These are phyloP conservation scores for Formicarius rufipectus DNA, from an alignment of 2,113 vertebrate genomes.

Conservation along the genomic window DNA sequence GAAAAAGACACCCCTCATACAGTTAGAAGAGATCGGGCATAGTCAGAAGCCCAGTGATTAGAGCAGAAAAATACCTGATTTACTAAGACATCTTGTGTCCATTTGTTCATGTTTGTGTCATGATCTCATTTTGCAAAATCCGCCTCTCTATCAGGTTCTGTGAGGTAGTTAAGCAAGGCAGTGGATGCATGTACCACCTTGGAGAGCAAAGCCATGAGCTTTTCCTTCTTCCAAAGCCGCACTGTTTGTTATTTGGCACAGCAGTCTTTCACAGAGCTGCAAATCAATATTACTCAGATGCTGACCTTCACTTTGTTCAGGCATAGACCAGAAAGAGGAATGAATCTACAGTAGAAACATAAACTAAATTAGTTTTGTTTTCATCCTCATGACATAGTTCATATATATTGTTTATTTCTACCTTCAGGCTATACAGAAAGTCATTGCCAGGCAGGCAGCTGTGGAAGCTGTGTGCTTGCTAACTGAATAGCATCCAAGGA, in stretches of 20 bases:
- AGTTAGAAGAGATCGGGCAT: neutral
- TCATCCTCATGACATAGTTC: neutral
- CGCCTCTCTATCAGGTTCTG: neutral
- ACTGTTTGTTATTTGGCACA: neutral
- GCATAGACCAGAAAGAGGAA: neutral
- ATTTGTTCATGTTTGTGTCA: neutral
- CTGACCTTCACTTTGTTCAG: neutral
- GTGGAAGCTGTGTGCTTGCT: neutral
- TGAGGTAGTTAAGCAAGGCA: neutral
- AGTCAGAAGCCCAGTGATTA: neutral
- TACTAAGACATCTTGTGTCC: neutral
- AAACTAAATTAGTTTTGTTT: neutral
- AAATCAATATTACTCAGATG: neutral
- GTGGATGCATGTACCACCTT: neutral
- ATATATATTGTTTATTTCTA: neutral
- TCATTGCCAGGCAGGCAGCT: neutral
- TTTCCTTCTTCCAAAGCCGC: neutral
- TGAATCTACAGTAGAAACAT: neutral
- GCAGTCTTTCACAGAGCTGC: neutral
- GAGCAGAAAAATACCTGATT: neutral
- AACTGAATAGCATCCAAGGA: neutral
- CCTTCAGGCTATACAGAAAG: neutral
- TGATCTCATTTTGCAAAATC: slow-evolving; percentile 2
- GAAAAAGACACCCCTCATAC: neutral
- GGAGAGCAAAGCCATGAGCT: neutral